phyloP scores from a whole-genome alignment of 37 sponge, comb jelly and placozoan genomes.

The Dysidea cf. avara region DNA sequence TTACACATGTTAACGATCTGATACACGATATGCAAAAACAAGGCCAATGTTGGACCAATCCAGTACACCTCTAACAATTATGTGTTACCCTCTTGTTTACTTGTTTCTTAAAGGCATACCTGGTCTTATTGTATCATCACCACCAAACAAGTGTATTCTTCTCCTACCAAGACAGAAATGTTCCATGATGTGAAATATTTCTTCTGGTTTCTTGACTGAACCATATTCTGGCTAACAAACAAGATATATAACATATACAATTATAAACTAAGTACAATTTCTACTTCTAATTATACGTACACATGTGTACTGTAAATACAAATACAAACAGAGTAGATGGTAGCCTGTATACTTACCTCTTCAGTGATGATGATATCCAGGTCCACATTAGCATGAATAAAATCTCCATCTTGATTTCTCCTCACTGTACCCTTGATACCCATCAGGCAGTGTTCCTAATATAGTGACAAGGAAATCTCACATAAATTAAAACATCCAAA shows the following conservation, averaged over 20 bases:
- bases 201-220: constrained; percentile 84
- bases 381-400: constrained; percentile 97
- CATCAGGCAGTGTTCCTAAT: constrained; percentile 94
- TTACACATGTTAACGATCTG: too few species aligned
- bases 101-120: constrained; percentile 30
- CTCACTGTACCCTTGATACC: constrained; percentile 94
- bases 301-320: neutral
- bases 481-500: too few species aligned
- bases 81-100: too few species aligned
- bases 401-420: constrained; percentile 90
- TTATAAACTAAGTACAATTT: neutral
- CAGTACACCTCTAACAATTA: too few species aligned
- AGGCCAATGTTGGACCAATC: too few species aligned
- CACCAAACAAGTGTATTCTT: constrained; percentile 90
- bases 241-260: constrained; percentile 8
- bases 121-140: constrained; percentile 80
- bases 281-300: too few species aligned
- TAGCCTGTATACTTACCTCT: constrained; percentile 52
- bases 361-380: constrained; percentile 94
- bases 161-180: constrained; percentile 94
- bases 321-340: neutral
- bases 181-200: constrained; percentile 93
- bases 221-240: constrained; percentile 51
- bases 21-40: too few species aligned
- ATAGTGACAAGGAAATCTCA: too few species aligned